Percentiles rank a stretch among this genome's conserved stretches.
These are phyloP conservation scores for Emydoidea blandingii DNA, from an alignment of 2,797 vertebrate species.

Conservation along the genomic window DNA sequence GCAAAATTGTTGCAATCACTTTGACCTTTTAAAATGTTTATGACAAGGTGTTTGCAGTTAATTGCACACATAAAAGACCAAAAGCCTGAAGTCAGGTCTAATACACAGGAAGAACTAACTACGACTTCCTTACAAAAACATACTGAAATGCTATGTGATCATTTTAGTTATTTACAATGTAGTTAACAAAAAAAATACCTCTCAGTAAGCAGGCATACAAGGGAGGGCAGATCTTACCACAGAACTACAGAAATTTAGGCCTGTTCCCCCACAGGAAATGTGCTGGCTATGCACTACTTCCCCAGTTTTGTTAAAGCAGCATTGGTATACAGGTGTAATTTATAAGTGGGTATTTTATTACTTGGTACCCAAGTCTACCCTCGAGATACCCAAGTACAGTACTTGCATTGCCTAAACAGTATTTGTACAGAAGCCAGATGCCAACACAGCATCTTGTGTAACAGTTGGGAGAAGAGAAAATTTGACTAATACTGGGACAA, in stretches of 20 bases:
- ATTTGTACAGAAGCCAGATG: neutral
- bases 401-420: neutral
- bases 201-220: neutral
- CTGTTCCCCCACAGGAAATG: rapidly evolving
- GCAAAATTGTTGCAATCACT: conserved; percentile 79
- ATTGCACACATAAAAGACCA: conserved; percentile 76
- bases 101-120: neutral
- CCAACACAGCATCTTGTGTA: neutral
- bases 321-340: neutral
- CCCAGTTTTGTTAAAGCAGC: neutral
- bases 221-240: neutral
- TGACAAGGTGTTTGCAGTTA: conserved; percentile 75
- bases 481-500: neutral
- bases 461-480: rapidly evolving
- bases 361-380: neutral
- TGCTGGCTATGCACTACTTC: neutral
- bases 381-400: neutral
- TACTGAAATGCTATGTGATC: neutral
- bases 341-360: neutral
- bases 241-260: neutral
- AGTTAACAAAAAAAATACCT: neutral
- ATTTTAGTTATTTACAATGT: neutral
- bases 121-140: conserved; percentile 34
- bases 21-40: conserved; percentile 83
- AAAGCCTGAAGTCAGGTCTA: conserved; percentile 5